Conservation (phyloP, 2,888 invertebrate genomes). For the Lysandra coridon region DNA sequence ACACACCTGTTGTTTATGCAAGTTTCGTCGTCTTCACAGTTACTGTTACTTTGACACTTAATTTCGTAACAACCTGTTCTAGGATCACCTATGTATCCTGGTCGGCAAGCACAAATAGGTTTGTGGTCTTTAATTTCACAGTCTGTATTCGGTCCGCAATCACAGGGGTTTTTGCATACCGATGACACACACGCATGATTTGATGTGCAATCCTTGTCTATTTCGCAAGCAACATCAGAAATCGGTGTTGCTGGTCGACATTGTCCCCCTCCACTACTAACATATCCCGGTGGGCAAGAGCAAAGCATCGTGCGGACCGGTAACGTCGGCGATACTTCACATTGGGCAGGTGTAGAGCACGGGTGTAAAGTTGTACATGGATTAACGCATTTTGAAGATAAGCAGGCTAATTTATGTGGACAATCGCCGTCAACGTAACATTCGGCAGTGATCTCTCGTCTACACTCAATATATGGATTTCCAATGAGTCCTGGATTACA, state of each 20-base stretch:
- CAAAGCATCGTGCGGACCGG: constrained; percentile 95
- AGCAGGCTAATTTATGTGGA: constrained; percentile 88
- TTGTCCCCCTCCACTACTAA: constrained; percentile 91
- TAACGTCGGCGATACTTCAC: constrained; percentile 89
- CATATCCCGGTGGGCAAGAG: constrained; percentile 92
- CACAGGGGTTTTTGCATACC: constrained; percentile 91
- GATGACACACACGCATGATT: constrained; percentile 90
- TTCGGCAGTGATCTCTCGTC: constrained; percentile 85
- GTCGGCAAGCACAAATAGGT: constrained; percentile 91
- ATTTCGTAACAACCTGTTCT: constrained; percentile 88
- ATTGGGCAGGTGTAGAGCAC: constrained; percentile 89
- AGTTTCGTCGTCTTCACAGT: constrained; percentile 91
- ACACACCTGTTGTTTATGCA: constrained; percentile 91
- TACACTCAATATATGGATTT: constrained; percentile 91
- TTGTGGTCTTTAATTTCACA: constrained; percentile 92
- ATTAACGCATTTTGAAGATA: constrained; percentile 90
- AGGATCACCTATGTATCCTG: constrained; percentile 92
- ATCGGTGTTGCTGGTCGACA: constrained; percentile 87
- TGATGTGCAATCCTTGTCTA: constrained; percentile 88
- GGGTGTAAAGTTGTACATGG: constrained; percentile 90
- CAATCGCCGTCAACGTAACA: constrained; percentile 92
- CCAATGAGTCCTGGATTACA: constrained; percentile 88
- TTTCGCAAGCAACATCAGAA: constrained; percentile 83
- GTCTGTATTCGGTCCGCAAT: constrained; percentile 91
- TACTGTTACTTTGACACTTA: constrained; percentile 86